These are phyloP conservation scores for Tipula lateralis DNA, from an alignment of 2,888 invertebrate genomes.

Conservation along the genomic window DNA sequence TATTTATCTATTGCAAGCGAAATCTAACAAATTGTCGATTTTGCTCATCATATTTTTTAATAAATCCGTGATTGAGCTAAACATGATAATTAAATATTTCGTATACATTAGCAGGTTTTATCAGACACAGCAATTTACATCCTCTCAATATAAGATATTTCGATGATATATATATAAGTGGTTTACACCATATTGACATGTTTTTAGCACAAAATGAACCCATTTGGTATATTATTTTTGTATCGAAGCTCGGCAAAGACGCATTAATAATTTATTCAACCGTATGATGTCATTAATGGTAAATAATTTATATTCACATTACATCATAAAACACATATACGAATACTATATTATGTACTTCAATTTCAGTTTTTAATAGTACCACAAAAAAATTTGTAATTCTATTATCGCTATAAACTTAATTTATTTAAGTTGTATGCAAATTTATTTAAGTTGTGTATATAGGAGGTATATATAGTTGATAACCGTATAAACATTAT, in stretches of 20 bases:
- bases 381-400: not conserved
- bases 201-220: not conserved
- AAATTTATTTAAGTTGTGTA: not conserved
- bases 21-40: not conserved
- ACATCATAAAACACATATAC: not conserved
- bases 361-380: not conserved
- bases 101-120: not conserved
- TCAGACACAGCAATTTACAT: not conserved
- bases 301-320: not conserved
- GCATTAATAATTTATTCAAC: not conserved
- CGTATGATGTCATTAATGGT: not conserved
- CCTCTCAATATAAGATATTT: too few species aligned
- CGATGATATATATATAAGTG: not conserved
- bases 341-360: too few species aligned
- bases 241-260: not conserved
- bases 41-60: not conserved
- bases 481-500: too few species aligned
- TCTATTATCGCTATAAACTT: not conserved
- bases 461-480: not conserved
- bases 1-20: not conserved
- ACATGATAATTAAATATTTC: not conserved
- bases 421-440: not conserved
- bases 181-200: not conserved
- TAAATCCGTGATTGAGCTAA: not conserved
- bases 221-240: too few species aligned